Base-by-base conservation (phyloP, 2,113 vertebrate genomes). In the Eurystomus gularis region DNA sequence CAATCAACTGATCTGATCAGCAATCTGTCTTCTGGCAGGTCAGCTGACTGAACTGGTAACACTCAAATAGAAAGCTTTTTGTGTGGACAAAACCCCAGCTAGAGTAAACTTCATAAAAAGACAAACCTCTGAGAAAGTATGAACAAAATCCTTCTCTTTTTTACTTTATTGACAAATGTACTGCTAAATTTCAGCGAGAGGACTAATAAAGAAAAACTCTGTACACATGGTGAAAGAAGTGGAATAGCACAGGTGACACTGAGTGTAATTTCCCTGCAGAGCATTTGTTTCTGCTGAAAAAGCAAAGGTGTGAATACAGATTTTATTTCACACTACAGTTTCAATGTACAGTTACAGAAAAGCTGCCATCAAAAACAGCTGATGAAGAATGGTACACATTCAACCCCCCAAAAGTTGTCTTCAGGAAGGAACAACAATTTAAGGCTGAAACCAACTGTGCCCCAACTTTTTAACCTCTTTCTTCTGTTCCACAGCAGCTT, bases 401-500 rank as follows among this genome's bases (percentile, higher is more conserved):
- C 33, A 81, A 31, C 2, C 17, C 25, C 25, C 33, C 28, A 61
- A 91, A 72, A 79, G 31, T 48, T 69, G 40, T 73, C 88, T 86
- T 95, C 69, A 60, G 57, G 83, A 89, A 42, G 54, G 37, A 91
- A 31, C 18, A 55, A 84, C 23, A 54, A 71, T 69, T 94, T 88
- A 93, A 84, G 82, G 52, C 54, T 88, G 83, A 88, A 92, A 78
- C 4, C 4, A 83, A 79, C 60, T 51, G 61, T 58, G 55, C 33
- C 71, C 81, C 97, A 88, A 57, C 52, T 83, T 95, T 33, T 96
- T 97, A 90, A 97, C 97, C 98, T 97, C 96, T 97, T 97, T 96
- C 97, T 98, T 98, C 96, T 87, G 97, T 92, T 97, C 97, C 97
- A 94, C 98, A 98, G 98, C 91, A 98, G 98, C 98, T 98, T 98